Percentiles rank a stretch among this genome's conserved stretches.
phyloP scores from a whole-genome alignment of 2,888 invertebrate genomes.

The Belgica antarctica region DNA sequence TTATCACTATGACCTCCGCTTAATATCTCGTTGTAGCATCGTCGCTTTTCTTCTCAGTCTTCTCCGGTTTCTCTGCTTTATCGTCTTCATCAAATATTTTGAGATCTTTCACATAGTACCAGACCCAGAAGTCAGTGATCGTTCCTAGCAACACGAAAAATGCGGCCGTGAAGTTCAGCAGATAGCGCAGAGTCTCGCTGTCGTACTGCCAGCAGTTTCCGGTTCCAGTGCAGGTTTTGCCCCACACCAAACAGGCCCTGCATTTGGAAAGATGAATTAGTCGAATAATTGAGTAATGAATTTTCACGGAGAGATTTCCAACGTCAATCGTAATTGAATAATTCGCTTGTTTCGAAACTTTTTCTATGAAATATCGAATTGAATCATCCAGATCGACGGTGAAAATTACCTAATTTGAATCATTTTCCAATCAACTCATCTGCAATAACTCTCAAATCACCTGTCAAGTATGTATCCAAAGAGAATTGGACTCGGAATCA shows the following conservation, averaged over 20 bases:
- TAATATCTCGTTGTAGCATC: background rate
- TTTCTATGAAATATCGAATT: too few relatives aligned
- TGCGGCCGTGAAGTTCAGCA: constrained; percentile 26
- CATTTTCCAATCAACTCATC: too few relatives aligned
- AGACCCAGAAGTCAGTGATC: constrained; percentile 28
- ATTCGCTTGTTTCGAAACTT: too few relatives aligned
- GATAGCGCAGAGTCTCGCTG: constrained; percentile 18
- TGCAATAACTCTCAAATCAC: constrained; percentile 46
- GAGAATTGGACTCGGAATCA: constrained; percentile 67
- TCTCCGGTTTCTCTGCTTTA: too few relatives aligned
- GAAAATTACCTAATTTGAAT: too few relatives aligned
- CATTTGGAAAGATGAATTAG: background rate
- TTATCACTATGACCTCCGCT: too few relatives aligned
- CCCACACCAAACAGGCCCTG: constrained; percentile 63
- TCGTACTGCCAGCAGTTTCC: constrained; percentile 39
- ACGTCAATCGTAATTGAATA: too few relatives aligned
- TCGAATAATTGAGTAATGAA: background rate
- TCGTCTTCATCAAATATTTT: constrained; percentile 41
- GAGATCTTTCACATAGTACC: constrained; percentile 33
- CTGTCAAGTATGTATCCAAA: constrained; percentile 66
- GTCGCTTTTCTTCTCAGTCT: background rate
- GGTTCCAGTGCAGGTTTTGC: constrained; percentile 61
- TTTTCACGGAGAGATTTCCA: too few relatives aligned
- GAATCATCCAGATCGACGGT: too few relatives aligned
- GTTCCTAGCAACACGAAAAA: constrained; percentile 24